These are phyloP conservation scores for Chymomyza fuscimana DNA, from an alignment of 2,888 invertebrate species.

Conservation along the genomic window DNA sequence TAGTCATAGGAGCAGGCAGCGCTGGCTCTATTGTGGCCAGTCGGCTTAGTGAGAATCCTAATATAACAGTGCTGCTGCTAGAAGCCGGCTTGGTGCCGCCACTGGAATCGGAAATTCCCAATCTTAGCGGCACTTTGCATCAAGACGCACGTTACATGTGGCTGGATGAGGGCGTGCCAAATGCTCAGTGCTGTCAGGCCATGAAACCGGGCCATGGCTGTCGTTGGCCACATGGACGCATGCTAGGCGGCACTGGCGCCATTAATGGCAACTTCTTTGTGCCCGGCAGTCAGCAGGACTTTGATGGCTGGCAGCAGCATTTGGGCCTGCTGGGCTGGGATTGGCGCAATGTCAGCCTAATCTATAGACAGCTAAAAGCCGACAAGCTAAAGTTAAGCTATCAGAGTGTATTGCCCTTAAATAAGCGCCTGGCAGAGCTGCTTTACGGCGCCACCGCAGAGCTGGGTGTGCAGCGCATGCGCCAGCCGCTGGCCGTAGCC, in stretches of 20 bases:
- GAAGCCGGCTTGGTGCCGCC: conserved; percentile 87
- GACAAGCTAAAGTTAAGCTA: conserved; percentile 80
- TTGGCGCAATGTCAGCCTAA: conserved; percentile 80
- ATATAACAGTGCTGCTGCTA: conserved; percentile 87
- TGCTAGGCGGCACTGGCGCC: conserved; percentile 83
- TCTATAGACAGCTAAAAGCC: conserved; percentile 80
- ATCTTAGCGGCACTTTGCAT: conserved; percentile 54
- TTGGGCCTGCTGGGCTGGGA: conserved; percentile 82
- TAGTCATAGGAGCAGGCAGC: conserved; percentile 83
- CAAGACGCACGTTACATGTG: conserved; percentile 64
- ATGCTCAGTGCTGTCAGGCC: conserved; percentile 63
- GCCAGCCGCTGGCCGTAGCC: conserved; percentile 83
- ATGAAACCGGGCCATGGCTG: conserved; percentile 62
- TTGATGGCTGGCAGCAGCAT: conserved; percentile 81
- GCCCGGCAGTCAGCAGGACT: conserved; percentile 82
- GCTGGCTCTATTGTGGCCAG: conserved; percentile 84
- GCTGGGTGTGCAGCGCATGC: conserved; percentile 83
- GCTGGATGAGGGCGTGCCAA: conserved; percentile 66
- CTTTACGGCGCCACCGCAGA: conserved; percentile 82
- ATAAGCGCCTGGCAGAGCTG: conserved; percentile 80
- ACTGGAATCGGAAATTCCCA: conserved; percentile 77
- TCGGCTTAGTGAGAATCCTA: conserved; percentile 85
- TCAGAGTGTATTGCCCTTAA: conserved; percentile 43
- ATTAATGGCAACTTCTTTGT: conserved; percentile 84
- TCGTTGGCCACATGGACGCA: conserved; percentile 84